Percentiles rank a stretch among this genome's conserved stretches.
phyloP scores from a whole-genome alignment of 1,140 invertebrate genomes.

The Eupristina koningsbergeri region DNA sequence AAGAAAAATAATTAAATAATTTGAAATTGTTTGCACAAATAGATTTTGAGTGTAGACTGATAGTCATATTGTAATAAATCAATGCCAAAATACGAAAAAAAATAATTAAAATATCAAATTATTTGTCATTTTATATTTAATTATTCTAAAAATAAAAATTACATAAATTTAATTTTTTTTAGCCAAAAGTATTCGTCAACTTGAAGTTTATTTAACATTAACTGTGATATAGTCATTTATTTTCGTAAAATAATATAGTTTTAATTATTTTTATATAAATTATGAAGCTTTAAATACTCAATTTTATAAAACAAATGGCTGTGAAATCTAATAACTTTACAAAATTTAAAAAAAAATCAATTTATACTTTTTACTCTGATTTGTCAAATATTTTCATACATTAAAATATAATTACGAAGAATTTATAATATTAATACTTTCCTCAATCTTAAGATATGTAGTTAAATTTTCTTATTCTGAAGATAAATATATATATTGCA shows the following conservation, averaged over 20 bases:
- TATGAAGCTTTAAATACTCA: conserved; percentile 12
- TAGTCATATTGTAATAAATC: background rate
- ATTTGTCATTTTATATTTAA: background rate
- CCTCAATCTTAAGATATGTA: conserved; percentile 12
- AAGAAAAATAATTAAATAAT: no score
- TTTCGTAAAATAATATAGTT: background rate
- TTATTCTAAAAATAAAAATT: conserved; percentile 4
- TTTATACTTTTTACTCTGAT: background rate
- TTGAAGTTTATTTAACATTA: conserved; percentile 34
- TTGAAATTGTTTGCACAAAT: background rate
- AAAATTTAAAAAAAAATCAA: background rate
- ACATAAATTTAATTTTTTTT: conserved; percentile 35
- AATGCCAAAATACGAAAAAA: background rate
- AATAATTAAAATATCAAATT: background rate
- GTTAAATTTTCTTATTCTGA: background rate
- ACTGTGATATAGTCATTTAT: conserved; percentile 9
- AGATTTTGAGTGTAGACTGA: no score
- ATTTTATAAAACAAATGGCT: background rate
- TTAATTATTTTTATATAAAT: background rate
- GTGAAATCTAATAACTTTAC: background rate
- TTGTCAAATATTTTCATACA: background rate
- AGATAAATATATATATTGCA: background rate
- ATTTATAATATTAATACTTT: conserved; percentile 10
- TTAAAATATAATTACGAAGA: background rate
- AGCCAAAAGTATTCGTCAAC: background rate